Conservation (phyloP, 1,140 invertebrate species). For the Tetramorium alpestre region DNA sequence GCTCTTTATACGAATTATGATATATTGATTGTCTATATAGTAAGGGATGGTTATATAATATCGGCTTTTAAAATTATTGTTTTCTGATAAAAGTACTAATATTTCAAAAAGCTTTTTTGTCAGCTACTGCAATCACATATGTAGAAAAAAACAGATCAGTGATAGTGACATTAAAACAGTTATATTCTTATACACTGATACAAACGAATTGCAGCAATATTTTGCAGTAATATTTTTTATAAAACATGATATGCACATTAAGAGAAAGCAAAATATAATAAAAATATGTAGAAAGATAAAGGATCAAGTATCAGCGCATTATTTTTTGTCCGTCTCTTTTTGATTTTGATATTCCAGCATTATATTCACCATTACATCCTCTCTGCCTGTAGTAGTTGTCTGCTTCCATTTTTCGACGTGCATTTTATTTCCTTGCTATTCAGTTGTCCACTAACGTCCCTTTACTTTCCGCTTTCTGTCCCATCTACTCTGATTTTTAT, state of each 20-base stretch:
- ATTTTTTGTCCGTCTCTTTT: constrained; percentile 31
- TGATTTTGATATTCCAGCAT: constrained; percentile 28
- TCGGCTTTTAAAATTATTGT: constrained; percentile 39
- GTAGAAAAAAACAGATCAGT: background rate
- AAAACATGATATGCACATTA: background rate
- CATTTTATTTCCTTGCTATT: constrained; percentile 58
- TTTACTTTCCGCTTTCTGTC: constrained; percentile 48
- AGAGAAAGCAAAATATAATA: background rate
- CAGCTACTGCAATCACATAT: background rate
- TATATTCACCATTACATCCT: constrained; percentile 27
- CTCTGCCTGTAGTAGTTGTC: background rate
- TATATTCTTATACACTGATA: background rate
- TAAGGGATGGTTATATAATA: background rate
- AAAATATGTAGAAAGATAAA: background rate
- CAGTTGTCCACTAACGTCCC: constrained; percentile 39
- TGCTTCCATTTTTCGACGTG: constrained; percentile 46
- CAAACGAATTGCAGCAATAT: background rate
- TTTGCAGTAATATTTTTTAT: background rate
- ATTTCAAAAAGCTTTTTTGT: background rate
- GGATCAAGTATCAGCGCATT: constrained; percentile 10
- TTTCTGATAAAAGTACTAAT: background rate
- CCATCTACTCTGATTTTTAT: constrained; percentile 27
- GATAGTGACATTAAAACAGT: background rate
- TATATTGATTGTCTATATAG: constrained; percentile 1
- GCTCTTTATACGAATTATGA: background rate